Conservation (phyloP, 2,113 vertebrate genomes). For the Myxocyprinus asiaticus region DNA sequence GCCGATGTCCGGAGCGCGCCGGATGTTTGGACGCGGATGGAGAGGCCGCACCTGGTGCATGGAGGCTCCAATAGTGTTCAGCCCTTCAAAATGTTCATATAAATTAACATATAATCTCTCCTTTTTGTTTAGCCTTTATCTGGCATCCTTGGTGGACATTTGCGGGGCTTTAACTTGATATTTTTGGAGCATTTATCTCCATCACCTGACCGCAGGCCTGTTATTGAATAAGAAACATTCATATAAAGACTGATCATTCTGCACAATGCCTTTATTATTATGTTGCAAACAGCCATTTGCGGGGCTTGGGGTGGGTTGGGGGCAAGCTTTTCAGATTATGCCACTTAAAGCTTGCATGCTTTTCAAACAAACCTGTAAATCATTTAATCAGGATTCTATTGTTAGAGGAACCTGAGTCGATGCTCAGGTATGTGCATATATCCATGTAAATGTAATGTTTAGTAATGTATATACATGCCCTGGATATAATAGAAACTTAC, state of each 20-base stretch:
- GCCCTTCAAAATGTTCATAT: not conserved
- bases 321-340: slow-evolving; percentile 55
- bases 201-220: not conserved
- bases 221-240: not conserved
- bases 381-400: slow-evolving; percentile 69
- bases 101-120: slow-evolving; percentile 1
- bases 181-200: not conserved
- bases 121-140: slow-evolving; percentile 20
- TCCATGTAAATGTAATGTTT: slow-evolving; percentile 76
- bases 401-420: slow-evolving; percentile 69
- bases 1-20: slow-evolving; percentile 1
- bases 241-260: not conserved
- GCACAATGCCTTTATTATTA: not conserved
- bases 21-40: not conserved
- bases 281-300: slow-evolving; percentile 2
- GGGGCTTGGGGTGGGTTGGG: too few relatives aligned
- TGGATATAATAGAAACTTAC: slow-evolving; percentile 66
- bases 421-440: slow-evolving; percentile 84
- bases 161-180: not conserved
- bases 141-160: not conserved
- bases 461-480: slow-evolving; percentile 60
- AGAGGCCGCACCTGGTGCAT: not conserved
- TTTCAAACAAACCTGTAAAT: slow-evolving; percentile 61
- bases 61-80: slow-evolving; percentile 7
- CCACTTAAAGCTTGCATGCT: slow-evolving; percentile 54